Evolutionary conservation across 2,888 invertebrate genomes (phyloP).

Genomic region (Nomada hirtipes): DNA sequence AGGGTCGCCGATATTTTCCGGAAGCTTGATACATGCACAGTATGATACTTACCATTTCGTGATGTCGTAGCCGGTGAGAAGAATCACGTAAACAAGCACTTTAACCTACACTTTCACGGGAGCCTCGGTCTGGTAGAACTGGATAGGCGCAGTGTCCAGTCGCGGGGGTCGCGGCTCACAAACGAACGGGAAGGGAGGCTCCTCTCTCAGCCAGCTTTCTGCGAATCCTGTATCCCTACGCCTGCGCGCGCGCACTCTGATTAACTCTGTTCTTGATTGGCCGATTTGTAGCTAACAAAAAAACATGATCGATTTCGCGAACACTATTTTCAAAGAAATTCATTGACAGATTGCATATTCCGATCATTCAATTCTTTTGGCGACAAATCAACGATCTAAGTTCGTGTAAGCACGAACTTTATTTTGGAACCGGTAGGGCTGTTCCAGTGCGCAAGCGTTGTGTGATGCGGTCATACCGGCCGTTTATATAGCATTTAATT

Average conservation of each 20-base stretch:
- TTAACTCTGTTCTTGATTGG: constrained; percentile 61
- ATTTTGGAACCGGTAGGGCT: constrained; percentile 57
- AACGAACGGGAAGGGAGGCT: constrained; percentile 83
- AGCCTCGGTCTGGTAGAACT: constrained; percentile 79
- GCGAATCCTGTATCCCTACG: constrained; percentile 76
- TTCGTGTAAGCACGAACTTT: constrained; percentile 29
- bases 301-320: constrained; percentile 39
- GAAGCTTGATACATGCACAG: constrained; percentile 27
- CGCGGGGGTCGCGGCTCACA: constrained; percentile 79
- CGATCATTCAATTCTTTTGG: constrained; percentile 6
- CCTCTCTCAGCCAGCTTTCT: constrained; percentile 73
- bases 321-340: constrained; percentile 19
- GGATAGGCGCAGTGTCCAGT: constrained; percentile 80
- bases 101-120: constrained; percentile 81
- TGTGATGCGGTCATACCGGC: constrained; percentile 58
- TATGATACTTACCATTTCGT: constrained; percentile 81
- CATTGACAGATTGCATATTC: neutral
- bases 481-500: constrained; percentile 69
- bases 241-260: constrained; percentile 73
- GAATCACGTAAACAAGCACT: constrained; percentile 81
- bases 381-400: neutral
- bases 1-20: constrained; percentile 49
- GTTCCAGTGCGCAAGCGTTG: constrained; percentile 57
- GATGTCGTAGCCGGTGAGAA: constrained; percentile 74
- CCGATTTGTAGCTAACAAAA: constrained; percentile 38